phyloP scores from a whole-genome alignment of 2,113 vertebrate species.

The Dicaeum eximium region DNA sequence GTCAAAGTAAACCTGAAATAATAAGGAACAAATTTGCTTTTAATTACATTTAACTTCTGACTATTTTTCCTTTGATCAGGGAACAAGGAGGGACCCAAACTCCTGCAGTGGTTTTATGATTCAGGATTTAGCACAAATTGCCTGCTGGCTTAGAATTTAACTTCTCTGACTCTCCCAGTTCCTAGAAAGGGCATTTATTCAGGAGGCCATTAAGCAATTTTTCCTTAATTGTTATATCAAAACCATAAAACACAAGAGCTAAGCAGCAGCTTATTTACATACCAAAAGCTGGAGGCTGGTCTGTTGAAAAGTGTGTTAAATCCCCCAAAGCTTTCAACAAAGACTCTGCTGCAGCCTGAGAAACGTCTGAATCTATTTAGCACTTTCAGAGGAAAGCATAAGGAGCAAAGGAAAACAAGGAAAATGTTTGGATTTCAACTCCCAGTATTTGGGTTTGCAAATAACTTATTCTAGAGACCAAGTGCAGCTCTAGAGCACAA shows the following conservation, averaged over 20 bases:
- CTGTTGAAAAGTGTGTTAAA: not conserved
- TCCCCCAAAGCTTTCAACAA: not conserved
- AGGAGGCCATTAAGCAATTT: not conserved
- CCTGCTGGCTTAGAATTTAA: not conserved
- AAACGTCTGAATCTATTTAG: not conserved
- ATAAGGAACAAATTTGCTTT: not conserved
- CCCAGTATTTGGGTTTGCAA: not conserved
- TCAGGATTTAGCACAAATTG: not conserved
- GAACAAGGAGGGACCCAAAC: not conserved
- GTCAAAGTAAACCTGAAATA: not conserved
- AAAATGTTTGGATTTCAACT: slow-evolving; percentile 40
- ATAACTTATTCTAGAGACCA: not conserved
- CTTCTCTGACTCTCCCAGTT: not conserved
- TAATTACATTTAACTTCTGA: not conserved
- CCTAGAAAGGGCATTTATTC: not conserved
- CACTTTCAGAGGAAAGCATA: slow-evolving; percentile 11
- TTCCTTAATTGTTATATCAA: not conserved
- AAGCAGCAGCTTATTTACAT: slow-evolving; percentile 2
- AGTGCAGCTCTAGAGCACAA: not conserved
- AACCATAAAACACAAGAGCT: not conserved
- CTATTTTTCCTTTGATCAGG: not conserved
- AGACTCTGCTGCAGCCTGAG: not conserved
- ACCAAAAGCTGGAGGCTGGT: not conserved
- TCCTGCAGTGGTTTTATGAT: not conserved
- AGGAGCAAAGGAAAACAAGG: slow-evolving; percentile 16